Base-by-base conservation (phyloP, 2,797 vertebrate genomes). In the Parauchenoglanis ngamensis region DNA sequence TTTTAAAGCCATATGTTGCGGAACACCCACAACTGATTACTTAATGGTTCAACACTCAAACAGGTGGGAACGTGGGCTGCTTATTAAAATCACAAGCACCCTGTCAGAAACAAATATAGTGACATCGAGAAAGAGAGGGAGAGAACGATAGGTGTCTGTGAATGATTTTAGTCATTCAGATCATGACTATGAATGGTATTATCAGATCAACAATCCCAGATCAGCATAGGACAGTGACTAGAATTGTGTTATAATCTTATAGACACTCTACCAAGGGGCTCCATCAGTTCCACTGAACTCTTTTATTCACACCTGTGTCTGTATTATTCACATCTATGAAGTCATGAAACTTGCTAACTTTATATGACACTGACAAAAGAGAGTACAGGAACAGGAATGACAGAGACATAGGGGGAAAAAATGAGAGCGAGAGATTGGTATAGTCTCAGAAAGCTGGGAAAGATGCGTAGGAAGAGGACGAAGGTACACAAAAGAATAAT, bases 401-500 rank as follows among this genome's bases (percentile, higher is more conserved):
- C 1, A 10, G 8, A 25, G 59, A 28, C 25, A 19, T 35, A 7
- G 31, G 15, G 15, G 13, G 10, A 10, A 44, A 76, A 52, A 54
- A 28, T 17, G 13, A 76, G 17, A 70, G 40, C 40, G 68, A 70
- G 68, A 44, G 7, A 25, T n/a, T 15, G 25, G 76, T 79, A 21
- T 57, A 35, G 28, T 23, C 35, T 80, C 23, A 4, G 31, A 61
- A 59, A 72, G 63, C 72, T 65, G 79, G 23, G 56, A 57, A 83
- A 59, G 31, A 79, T 72, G 72, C 83, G 83, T 31, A 79, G 75
- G 25, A 79, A 63, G 25, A 85, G 15, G 57, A 83, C 57, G 83
- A 72, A 46, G 52, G 44, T 67, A 49, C 31, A 35, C 46, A 35
- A 44, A 65, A 65, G 72, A 54, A 31, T 57, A 76, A 87, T 87